Conservation (phyloP, 2,797 vertebrate species). For the Phataginus tetradactyla region DNA sequence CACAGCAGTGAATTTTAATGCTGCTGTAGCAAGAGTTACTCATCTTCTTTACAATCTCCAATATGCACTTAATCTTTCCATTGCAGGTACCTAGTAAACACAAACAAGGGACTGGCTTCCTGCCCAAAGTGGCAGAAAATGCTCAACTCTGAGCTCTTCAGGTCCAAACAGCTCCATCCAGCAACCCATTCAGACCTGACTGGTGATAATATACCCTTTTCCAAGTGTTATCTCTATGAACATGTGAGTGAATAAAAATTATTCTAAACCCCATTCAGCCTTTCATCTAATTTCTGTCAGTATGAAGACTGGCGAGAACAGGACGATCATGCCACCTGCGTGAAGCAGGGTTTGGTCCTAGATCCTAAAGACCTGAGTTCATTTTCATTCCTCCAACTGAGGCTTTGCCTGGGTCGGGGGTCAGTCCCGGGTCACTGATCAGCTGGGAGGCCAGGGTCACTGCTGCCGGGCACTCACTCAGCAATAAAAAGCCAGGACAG, state of each 20-base stretch:
- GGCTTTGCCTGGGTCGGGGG: background rate
- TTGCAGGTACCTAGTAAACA: slow-evolving; percentile 79
- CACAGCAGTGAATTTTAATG: background rate
- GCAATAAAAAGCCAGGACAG: background rate
- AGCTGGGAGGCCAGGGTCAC: background rate
- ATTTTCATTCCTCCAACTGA: background rate
- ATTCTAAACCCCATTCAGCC: background rate
- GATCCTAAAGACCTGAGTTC: background rate
- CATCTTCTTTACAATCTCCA: background rate
- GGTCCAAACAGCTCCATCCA: slow-evolving; percentile 60
- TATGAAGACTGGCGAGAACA: background rate
- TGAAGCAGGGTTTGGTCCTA: background rate
- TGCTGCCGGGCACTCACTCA: background rate
- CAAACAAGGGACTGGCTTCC: slow-evolving; percentile 31
- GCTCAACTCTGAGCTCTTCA: slow-evolving; percentile 63
- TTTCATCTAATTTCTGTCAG: background rate
- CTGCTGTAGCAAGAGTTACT: background rate
- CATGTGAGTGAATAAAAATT: slow-evolving; percentile 58
- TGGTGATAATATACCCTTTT: slow-evolving; percentile 53
- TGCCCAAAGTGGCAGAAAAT: slow-evolving; percentile 52
- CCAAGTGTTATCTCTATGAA: slow-evolving; percentile 36
- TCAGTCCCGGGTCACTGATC: background rate
- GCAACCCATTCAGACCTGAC: slow-evolving; percentile 33
- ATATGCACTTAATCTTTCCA: slow-evolving; percentile 56
- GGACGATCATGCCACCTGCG: background rate